Evolutionary conservation across 2,888 invertebrate species (phyloP).

Genomic region (Fabriciana adippe): DNA sequence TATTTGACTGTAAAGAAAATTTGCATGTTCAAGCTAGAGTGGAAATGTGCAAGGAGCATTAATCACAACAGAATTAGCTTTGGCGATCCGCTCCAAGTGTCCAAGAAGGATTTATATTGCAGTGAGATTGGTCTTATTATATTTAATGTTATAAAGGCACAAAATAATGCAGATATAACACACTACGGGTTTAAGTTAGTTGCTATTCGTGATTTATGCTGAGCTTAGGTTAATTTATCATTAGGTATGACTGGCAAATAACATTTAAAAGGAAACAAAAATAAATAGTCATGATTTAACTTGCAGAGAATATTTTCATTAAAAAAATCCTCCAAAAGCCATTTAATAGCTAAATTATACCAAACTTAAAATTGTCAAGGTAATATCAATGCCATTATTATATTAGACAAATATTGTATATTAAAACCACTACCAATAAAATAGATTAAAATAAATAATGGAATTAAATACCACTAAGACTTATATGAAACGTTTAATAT

Average conservation of each 20-base stretch:
- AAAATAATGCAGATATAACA: conserved; percentile 46
- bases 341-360: too few species aligned
- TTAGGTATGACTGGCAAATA: conserved; percentile 21
- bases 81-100: conserved; percentile 79
- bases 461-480: neutral
- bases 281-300: neutral
- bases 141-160: conserved; percentile 40
- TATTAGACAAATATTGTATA: too few species aligned
- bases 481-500: neutral
- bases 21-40: conserved; percentile 60
- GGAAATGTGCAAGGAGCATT: conserved; percentile 78
- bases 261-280: conserved; percentile 1
- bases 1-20: conserved; percentile 39
- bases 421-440: too few species aligned
- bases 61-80: conserved; percentile 82
- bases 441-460: neutral
- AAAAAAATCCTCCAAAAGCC: too few species aligned
- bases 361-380: too few species aligned
- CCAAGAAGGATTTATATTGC: conserved; percentile 72
- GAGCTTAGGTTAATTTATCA: conserved; percentile 33
- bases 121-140: conserved; percentile 43
- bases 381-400: too few species aligned
- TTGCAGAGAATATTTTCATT: too few species aligned
- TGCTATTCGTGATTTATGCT: conserved; percentile 40
- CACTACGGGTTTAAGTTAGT: conserved; percentile 39